Evolutionary conservation across 23 tunicate species (phyloP).

Genomic region (Phallusia fumigata): DNA sequence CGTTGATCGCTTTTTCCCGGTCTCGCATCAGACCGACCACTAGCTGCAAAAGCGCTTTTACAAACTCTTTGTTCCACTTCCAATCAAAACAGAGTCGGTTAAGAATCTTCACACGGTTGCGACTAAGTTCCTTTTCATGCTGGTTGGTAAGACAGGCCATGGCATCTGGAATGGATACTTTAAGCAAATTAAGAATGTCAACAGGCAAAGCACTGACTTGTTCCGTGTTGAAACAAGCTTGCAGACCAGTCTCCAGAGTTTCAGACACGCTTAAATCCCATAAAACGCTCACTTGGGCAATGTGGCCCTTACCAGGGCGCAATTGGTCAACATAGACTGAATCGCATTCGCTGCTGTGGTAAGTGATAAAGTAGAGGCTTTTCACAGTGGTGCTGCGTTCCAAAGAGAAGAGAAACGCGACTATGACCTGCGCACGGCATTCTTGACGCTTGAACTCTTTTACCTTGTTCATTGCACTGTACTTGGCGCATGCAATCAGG

Average conservation of each 20-base stretch:
- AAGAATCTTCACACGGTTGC: slow-evolving; percentile 50
- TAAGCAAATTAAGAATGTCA: slow-evolving; percentile 24
- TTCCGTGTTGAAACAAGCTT: background rate
- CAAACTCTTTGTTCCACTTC: background rate
- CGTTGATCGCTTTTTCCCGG: background rate
- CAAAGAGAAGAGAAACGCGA: slow-evolving; percentile 50
- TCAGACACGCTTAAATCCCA: slow-evolving; percentile 34
- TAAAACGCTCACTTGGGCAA: slow-evolving; percentile 39
- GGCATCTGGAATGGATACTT: slow-evolving; percentile 46
- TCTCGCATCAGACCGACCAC: background rate
- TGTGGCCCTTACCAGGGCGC: slow-evolving; percentile 30
- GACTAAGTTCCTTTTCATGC: slow-evolving; percentile 11
- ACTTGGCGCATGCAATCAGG: slow-evolving; percentile 56
- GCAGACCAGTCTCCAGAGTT: slow-evolving; percentile 26
- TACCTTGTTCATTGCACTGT: slow-evolving; percentile 40
- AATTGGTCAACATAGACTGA: slow-evolving; percentile 71
- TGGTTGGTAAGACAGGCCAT: slow-evolving; percentile 40
- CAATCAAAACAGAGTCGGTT: slow-evolving; percentile 15
- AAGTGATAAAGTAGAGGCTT: slow-evolving; percentile 27
- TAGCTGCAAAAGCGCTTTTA: background rate
- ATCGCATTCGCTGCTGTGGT: slow-evolving; percentile 37
- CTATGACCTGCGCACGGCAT: slow-evolving; percentile 27
- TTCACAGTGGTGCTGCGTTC: slow-evolving; percentile 37
- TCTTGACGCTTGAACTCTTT: slow-evolving; percentile 13
- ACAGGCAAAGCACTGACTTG: background rate